Evolutionary conservation across 2,888 invertebrate genomes (phyloP), one percentile per base, ranked within the genome.

Genomic region (Agrypnus murinus): DNA sequence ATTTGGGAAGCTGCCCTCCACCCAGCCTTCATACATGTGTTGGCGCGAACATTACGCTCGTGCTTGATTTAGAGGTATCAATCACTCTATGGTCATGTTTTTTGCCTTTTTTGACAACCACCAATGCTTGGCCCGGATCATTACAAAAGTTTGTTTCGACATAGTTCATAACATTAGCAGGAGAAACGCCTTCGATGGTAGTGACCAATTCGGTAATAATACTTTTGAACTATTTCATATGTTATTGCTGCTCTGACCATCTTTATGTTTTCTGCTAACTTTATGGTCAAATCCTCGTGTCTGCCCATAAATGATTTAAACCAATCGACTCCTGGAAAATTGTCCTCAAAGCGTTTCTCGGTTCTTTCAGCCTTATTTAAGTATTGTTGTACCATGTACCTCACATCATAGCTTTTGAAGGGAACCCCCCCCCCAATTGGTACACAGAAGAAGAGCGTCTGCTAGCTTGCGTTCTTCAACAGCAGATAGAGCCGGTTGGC

Each of bases 121-220:
- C 73, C 40, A 48, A 25, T 32, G 59, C 75, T 58, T 50, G 53
- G n/a, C 78, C 79, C 17, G 80, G 79, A 69, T 82, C 79, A 72
- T 81, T 80, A 10, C 72, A 64, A 31, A 83, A 72, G 60, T 80
- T 81, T 6, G 79, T 82, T 67, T 82, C 79, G 66, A 81, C 81
- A 73, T 81, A 84, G 62, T 82, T 82, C 9, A 78, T 53, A 38
- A 81, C 77, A 63, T 78, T n/a, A n/a, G n/a, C n/a, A n/a, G n/a
- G n/a, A n/a, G n/a, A n/a, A n/a, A n/a, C n/a, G n/a, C n/a, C n/a
- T n/a, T n/a, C n/a, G 15, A 14, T 15, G 15, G 8, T 1, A 15
- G 1, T 45, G n/a, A 15, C 5, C 17, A 45, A 17, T 17, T 45
- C 14, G 2, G 14, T 15, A 9, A 45, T n/a, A 45, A 7, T 45